Percentiles rank a stretch among this genome's conserved stretches.
Conservation (phyloP, 2,113 vertebrate genomes). For the Mobula birostris region DNA sequence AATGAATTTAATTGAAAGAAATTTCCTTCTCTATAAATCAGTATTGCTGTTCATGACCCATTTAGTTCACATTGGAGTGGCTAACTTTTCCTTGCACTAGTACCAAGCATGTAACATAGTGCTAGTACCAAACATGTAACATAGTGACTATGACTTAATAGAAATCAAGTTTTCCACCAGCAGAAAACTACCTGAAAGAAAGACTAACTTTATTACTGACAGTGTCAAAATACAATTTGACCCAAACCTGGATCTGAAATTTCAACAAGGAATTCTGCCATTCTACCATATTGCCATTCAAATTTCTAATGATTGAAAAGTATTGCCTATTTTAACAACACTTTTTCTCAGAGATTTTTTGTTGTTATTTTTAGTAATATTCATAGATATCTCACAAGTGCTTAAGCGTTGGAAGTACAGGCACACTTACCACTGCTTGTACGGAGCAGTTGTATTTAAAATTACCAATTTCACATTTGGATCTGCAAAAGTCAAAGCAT, state of each 20-base stretch:
- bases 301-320: background rate
- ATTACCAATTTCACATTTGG: no score
- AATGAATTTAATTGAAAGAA: background rate
- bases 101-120: background rate
- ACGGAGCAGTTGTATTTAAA: no score
- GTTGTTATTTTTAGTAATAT: no score
- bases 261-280: background rate
- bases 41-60: background rate
- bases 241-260: background rate
- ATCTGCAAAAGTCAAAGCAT: background rate
- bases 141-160: background rate
- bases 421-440: no score
- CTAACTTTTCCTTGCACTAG: background rate
- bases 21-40: background rate
- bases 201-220: background rate
- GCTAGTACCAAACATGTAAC: background rate
- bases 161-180: background rate
- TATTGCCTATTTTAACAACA: background rate
- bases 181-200: background rate
- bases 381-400: no score
- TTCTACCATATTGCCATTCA: background rate
- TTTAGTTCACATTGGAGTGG: background rate
- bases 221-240: background rate
- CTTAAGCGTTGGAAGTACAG: no score
- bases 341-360: background rate